Conservation (phyloP, 2,797 vertebrate genomes). For the Tauraco hartlaubi region DNA sequence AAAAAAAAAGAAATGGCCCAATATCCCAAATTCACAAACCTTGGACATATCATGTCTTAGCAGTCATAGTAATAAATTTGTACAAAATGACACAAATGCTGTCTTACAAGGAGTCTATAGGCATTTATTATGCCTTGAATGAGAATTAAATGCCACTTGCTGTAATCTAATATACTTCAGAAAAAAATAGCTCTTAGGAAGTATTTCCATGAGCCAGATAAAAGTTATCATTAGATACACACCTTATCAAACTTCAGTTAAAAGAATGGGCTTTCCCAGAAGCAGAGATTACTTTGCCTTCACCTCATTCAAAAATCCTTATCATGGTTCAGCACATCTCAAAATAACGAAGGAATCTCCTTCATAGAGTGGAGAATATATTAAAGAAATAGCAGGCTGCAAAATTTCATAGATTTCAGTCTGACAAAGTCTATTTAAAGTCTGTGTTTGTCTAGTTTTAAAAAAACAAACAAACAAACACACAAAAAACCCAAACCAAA, state of each 20-base stretch:
- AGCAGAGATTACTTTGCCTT: background rate
- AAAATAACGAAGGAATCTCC: background rate
- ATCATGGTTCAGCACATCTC: background rate
- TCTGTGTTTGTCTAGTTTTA: background rate
- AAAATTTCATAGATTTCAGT: background rate
- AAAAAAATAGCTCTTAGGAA: background rate
- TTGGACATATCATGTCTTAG: background rate
- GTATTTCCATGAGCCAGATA: slow-evolving; percentile 1
- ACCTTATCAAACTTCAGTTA: background rate
- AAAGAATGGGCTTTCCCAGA: slow-evolving; percentile 33
- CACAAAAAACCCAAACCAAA: background rate
- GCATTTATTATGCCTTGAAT: slow-evolving; percentile 4
- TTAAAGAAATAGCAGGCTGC: background rate
- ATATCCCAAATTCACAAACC: background rate
- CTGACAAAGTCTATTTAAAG: background rate
- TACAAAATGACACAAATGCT: background rate
- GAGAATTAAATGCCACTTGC: slow-evolving; percentile 37
- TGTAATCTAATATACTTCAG: background rate
- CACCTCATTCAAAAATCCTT: background rate
- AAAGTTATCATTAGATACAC: slow-evolving; percentile 3
- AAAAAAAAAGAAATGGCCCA: background rate
- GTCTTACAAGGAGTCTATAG: background rate
- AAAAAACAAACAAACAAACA: background rate
- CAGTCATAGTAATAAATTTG: background rate
- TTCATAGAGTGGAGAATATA: background rate